phyloP scores from a whole-genome alignment of 2,888 invertebrate genomes.

The Drosophila yooni region DNA sequence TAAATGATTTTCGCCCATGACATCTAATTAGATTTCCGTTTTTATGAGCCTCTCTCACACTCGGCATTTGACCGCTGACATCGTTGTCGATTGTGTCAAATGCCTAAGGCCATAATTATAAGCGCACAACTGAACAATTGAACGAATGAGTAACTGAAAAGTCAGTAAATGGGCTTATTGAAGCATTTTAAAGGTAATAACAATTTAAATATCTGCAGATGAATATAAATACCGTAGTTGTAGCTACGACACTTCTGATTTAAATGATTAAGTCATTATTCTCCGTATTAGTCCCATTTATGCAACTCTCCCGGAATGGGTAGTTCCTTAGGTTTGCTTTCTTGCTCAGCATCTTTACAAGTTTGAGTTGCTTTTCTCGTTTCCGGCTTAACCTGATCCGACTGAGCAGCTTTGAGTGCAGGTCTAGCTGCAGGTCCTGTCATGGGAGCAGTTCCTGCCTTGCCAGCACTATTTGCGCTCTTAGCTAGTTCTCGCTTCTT shows the following conservation, averaged over 20 bases:
- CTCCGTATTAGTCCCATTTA: slow-evolving; percentile 35
- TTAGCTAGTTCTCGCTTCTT: slow-evolving; percentile 13
- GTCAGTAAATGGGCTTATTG: background rate
- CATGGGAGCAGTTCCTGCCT: background rate
- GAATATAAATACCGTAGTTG: background rate
- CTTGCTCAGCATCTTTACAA: background rate
- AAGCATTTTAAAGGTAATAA: background rate
- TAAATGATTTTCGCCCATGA: slow-evolving; percentile 69
- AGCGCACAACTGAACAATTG: slow-evolving; percentile 24
- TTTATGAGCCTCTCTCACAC: slow-evolving; percentile 34
- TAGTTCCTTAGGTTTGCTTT: background rate
- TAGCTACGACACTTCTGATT: background rate
- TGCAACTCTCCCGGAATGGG: slow-evolving; percentile 34
- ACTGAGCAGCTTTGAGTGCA: background rate
- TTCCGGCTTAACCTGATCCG: background rate
- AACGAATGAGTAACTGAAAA: slow-evolving; percentile 14
- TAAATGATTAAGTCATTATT: background rate
- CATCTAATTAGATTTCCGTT: slow-evolving; percentile 75
- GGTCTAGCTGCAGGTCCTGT: background rate
- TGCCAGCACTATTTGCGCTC: background rate
- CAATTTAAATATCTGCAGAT: background rate
- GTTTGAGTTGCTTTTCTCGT: background rate
- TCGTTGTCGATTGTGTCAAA: slow-evolving; percentile 38
- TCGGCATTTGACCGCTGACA: slow-evolving; percentile 10
- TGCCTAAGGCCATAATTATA: slow-evolving; percentile 47